Evolutionary conservation across 2,113 vertebrate genomes (phyloP).

Genomic region (Trachemys scripta): DNA sequence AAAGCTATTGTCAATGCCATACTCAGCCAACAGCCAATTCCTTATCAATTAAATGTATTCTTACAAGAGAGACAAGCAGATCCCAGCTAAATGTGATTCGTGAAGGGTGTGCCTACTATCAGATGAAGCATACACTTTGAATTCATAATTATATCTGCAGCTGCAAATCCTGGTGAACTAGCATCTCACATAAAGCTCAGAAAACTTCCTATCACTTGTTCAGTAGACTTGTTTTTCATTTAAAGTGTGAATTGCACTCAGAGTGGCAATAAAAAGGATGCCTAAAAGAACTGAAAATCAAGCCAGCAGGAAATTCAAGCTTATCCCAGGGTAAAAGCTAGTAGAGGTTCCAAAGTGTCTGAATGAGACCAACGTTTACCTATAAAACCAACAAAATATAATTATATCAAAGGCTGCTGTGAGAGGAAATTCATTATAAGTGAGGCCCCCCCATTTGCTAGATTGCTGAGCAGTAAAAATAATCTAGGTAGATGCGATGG

Average conservation of each 20-base stretch:
- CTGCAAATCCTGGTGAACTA: background rate
- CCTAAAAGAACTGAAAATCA: background rate
- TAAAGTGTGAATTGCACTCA: background rate
- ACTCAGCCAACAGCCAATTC: background rate
- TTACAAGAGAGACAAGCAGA: background rate
- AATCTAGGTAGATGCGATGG: background rate
- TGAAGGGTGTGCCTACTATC: background rate
- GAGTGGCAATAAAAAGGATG: background rate
- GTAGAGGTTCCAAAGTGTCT: background rate
- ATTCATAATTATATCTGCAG: background rate
- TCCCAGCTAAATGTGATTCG: background rate
- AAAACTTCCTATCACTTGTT: background rate
- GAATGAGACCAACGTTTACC: background rate
- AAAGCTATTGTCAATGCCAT: background rate
- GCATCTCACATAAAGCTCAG: background rate
- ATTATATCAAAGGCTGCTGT: background rate
- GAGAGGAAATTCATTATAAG: conserved; percentile 3
- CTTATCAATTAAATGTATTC: background rate
- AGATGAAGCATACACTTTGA: background rate
- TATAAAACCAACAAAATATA: background rate
- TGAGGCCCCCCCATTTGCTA: background rate
- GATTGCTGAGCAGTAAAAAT: background rate
- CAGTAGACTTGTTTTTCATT: background rate
- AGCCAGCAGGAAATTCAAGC: background rate
- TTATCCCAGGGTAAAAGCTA: background rate